Percentiles rank a stretch among this genome's conserved stretches.
These are phyloP conservation scores for Nannoperca australis DNA, from an alignment of 2,797 vertebrate species.

Conservation along the genomic window DNA sequence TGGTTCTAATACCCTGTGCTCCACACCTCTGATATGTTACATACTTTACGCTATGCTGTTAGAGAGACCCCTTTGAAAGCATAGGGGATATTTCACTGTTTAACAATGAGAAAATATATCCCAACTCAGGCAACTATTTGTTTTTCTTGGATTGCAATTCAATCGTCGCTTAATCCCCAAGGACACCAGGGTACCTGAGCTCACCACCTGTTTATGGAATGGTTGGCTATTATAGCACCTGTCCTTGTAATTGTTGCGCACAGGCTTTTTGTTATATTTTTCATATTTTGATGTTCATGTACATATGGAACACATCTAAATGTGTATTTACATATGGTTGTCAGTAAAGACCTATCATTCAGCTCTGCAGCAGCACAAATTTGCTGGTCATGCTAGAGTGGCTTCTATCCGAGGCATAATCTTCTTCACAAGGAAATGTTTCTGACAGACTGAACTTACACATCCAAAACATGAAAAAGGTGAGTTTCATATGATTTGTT, in stretches of 20 bases:
- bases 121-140: neutral
- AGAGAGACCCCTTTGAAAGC: neutral
- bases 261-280: neutral
- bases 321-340: neutral
- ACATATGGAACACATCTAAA: neutral
- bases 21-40: neutral
- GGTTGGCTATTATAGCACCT: conserved; percentile 1
- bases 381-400: too few species aligned
- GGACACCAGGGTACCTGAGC: neutral
- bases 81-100: neutral
- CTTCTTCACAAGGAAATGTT: neutral
- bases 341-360: neutral
- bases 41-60: neutral
- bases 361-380: neutral
- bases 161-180: neutral
- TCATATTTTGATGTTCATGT: neutral
- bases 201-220: neutral
- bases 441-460: neutral
- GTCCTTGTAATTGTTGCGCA: conserved; percentile 1
- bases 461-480: neutral
- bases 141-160: neutral
- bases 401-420: neutral
- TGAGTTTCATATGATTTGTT: neutral
- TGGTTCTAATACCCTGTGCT: conserved; percentile 7
- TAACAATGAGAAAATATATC: neutral